These are phyloP conservation scores for Drosophila kepulauana DNA, from an alignment of 1,140 invertebrate genomes.

Conservation along the genomic window DNA sequence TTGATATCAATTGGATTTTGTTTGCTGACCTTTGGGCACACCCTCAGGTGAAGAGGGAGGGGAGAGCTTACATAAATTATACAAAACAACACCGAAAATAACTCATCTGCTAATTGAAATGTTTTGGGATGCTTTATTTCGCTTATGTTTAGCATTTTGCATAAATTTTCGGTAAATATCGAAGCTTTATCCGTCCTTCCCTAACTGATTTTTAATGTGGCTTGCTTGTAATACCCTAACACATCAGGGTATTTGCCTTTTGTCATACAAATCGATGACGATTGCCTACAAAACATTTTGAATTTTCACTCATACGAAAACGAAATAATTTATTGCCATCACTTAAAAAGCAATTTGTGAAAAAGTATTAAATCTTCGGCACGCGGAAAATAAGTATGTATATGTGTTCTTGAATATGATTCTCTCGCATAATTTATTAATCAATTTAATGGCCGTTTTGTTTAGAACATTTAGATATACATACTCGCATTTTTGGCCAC, in stretches of 20 bases:
- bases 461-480: conserved; percentile 7
- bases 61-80: conserved; percentile 29
- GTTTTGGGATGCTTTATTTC: conserved; percentile 10
- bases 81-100: conserved; percentile 12
- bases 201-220: conserved; percentile 30
- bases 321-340: background rate
- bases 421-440: conserved; percentile 10
- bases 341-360: no score
- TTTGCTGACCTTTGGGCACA: conserved; percentile 42
- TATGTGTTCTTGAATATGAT: background rate
- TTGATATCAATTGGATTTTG: conserved; percentile 16
- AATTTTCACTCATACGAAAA: no score
- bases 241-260: background rate
- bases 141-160: conserved; percentile 25
- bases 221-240: conserved; percentile 1
- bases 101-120: conserved; percentile 45
- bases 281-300: no score
- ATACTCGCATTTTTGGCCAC: conserved; percentile 7
- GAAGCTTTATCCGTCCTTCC: conserved; percentile 11
- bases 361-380: background rate
- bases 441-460: conserved; percentile 5
- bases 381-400: background rate
- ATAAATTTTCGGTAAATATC: conserved; percentile 18
- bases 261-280: background rate
- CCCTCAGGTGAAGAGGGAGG: background rate